phyloP scores from a whole-genome alignment of 1,140 invertebrate genomes.

The Drosophila repleta region DNA sequence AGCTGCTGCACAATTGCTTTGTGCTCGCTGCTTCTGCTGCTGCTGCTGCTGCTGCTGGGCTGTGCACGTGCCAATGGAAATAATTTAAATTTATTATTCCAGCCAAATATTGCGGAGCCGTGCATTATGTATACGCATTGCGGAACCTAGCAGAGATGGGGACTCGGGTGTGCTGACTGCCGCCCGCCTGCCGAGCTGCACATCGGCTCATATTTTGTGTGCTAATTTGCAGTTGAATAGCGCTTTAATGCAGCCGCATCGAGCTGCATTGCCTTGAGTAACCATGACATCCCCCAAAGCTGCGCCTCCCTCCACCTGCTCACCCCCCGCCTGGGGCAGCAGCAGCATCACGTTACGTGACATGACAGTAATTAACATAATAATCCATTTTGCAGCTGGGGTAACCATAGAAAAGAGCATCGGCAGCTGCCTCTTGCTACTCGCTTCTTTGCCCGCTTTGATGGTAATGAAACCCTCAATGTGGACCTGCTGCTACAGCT shows the following conservation, averaged over 20 bases:
- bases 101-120: slow-evolving; percentile 24
- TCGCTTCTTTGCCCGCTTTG: slow-evolving; percentile 12
- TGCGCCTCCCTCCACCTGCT: too few species aligned
- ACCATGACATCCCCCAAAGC: neutral
- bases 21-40: neutral
- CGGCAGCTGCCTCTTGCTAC: neutral
- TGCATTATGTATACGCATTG: slow-evolving; percentile 41
- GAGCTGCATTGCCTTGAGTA: slow-evolving; percentile 41
- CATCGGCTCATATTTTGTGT: slow-evolving; percentile 51
- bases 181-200: neutral
- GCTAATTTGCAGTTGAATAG: slow-evolving; percentile 74
- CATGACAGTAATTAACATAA: slow-evolving; percentile 80
- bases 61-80: slow-evolving; percentile 51
- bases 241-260: slow-evolving; percentile 54
- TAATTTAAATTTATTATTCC: slow-evolving; percentile 57
- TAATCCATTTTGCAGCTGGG: slow-evolving; percentile 73
- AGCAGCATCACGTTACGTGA: slow-evolving; percentile 52
- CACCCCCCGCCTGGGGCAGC: neutral
- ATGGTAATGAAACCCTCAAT: slow-evolving; percentile 3
- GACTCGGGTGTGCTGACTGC: neutral
- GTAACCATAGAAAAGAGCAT: slow-evolving; percentile 55
- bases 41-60: neutral
- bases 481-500: neutral
- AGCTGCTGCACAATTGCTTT: slow-evolving; percentile 14
- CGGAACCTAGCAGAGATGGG: neutral